Evolutionary conservation across 2,888 invertebrate species (phyloP).

Genomic region (Uloborus plumipes): DNA sequence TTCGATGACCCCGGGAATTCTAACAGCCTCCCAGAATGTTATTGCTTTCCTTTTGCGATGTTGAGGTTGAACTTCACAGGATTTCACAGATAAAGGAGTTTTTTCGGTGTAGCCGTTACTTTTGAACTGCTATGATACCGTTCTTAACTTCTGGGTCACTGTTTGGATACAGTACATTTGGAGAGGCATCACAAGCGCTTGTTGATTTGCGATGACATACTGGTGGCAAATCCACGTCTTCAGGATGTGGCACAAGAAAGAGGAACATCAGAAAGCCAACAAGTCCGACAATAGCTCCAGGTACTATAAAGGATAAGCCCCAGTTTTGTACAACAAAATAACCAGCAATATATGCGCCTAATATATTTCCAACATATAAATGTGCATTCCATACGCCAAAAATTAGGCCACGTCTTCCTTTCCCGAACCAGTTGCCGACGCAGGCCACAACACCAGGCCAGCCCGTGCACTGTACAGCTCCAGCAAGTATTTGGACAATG

Average conservation of each 20-base stretch:
- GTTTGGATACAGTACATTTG: conserved; percentile 42
- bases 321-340: conserved; percentile 88
- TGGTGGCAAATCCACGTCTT: conserved; percentile 78
- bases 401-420: conserved; percentile 81
- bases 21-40: conserved; percentile 82
- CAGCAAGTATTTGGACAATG: conserved; percentile 84
- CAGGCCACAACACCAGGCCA: conserved; percentile 96
- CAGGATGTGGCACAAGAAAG: conserved; percentile 86
- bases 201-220: conserved; percentile 67
- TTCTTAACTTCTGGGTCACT: conserved; percentile 69
- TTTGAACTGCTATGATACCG: conserved; percentile 35
- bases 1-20: conserved; percentile 93
- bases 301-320: conserved; percentile 92
- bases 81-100: conserved; percentile 13
- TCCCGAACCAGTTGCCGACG: conserved; percentile 97
- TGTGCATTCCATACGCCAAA: conserved; percentile 99
- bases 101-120: conserved; percentile 21
- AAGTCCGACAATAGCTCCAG: conserved; percentile 80
- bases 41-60: conserved; percentile 76
- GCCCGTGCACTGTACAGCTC: conserved; percentile 91
- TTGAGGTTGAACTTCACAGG: not conserved
- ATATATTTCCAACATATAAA: conserved; percentile 94
- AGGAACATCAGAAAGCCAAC: conserved; percentile 83
- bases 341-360: conserved; percentile 91
- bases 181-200: conserved; percentile 8